Evolutionary conservation across 1,140 invertebrate species (phyloP).

Genomic region (Drosophila kikkawai): DNA sequence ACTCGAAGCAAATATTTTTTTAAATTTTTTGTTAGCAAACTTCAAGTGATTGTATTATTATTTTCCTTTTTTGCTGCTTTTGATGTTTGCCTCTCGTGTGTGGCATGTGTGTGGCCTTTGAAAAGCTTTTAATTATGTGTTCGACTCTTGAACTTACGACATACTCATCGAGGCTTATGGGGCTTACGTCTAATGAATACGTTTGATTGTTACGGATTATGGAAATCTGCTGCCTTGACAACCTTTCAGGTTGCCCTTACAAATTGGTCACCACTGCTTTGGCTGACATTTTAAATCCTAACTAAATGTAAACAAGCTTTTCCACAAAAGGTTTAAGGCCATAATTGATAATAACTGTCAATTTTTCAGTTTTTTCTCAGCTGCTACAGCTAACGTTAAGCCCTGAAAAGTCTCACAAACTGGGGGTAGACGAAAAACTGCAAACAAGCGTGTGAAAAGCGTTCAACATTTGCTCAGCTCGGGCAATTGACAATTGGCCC

Average conservation of each 20-base stretch:
- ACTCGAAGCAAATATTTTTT: slow-evolving; percentile 6
- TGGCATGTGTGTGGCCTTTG: slow-evolving; percentile 47
- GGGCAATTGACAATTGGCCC: slow-evolving; percentile 52
- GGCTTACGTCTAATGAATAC: slow-evolving; percentile 35
- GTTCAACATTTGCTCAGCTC: slow-evolving; percentile 50
- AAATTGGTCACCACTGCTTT: slow-evolving; percentile 18
- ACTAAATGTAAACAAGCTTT: slow-evolving; percentile 56
- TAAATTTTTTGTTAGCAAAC: neutral
- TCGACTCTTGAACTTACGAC: slow-evolving; percentile 73
- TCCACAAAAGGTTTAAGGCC: slow-evolving; percentile 39
- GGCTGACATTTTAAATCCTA: slow-evolving; percentile 26
- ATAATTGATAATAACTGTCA: slow-evolving; percentile 73
- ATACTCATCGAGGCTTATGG: slow-evolving; percentile 30
- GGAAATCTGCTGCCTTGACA: slow-evolving; percentile 32
- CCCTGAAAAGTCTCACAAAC: slow-evolving; percentile 28
- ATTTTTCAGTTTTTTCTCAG: slow-evolving; percentile 59
- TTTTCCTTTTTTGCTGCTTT: slow-evolving; percentile 20
- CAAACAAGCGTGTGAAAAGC: slow-evolving; percentile 61
- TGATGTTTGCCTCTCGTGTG: slow-evolving; percentile 6
- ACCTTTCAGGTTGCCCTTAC: neutral
- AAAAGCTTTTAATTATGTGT: slow-evolving; percentile 76
- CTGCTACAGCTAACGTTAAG: slow-evolving; percentile 28
- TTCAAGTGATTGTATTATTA: slow-evolving; percentile 23
- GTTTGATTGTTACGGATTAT: slow-evolving; percentile 36
- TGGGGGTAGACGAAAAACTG: slow-evolving; percentile 10